phyloP scores from a whole-genome alignment of 1,140 invertebrate species.

The Microplitis mediator region DNA sequence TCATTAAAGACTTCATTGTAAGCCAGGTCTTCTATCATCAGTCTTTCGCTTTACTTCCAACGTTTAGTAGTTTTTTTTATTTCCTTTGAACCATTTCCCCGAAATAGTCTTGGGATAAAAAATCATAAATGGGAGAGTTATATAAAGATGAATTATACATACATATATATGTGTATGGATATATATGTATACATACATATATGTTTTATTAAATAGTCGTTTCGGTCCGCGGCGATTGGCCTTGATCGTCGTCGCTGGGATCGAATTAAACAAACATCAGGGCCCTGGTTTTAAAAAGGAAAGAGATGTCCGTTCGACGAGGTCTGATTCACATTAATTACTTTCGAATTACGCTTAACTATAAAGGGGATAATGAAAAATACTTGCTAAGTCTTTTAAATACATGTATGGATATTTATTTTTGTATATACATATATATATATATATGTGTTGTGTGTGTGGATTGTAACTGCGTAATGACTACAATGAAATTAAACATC shows the following conservation, averaged over 20 bases:
- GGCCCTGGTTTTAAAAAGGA: conserved; percentile 1
- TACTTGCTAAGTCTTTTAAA: not conserved
- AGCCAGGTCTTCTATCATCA: conserved; percentile 7
- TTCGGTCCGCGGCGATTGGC: conserved; percentile 11
- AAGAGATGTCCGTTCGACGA: conserved; percentile 24
- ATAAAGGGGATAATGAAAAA: conserved; percentile 15
- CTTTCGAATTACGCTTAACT: conserved; percentile 14
- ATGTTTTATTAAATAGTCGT: not conserved
- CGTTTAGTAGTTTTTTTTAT: too few species aligned
- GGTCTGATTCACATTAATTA: conserved; percentile 31
- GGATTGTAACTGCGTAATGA: not conserved
- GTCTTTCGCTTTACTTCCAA: not conserved
- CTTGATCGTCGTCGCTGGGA: conserved; percentile 11
- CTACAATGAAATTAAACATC: conserved; percentile 11
- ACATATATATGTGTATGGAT: not conserved
- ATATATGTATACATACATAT: too few species aligned
- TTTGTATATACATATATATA: too few species aligned
- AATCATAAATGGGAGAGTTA: too few species aligned
- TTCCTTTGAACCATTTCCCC: not conserved
- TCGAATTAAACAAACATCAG: conserved; percentile 19
- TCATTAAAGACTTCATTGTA: conserved; percentile 20
- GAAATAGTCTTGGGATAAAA: not conserved
- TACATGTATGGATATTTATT: too few species aligned
- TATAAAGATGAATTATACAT: not conserved
- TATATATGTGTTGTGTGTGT: not conserved